Base-by-base conservation (phyloP, 2,888 invertebrate species). In the Rhaphigaster nebulosa region DNA sequence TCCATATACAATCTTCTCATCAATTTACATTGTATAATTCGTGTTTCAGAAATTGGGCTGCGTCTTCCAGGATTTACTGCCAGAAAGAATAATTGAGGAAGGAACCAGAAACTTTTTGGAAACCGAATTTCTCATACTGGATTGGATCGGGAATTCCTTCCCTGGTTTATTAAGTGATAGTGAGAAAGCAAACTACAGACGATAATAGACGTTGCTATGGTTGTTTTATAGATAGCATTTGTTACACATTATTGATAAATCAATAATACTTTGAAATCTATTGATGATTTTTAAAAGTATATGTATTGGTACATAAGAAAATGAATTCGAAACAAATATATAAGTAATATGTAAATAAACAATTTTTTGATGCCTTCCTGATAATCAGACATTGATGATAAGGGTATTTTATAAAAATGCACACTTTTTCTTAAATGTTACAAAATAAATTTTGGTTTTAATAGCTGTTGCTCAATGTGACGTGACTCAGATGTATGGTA, bases 51-150 rank as follows among this genome's bases (percentile, higher is more conserved):
- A 45, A 45, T 18, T 29, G 45, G 18, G 13, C 29, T 41, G 76
- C 15, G 89, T 89, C 89, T 89, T 89, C 89, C 89, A 89, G 56
- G 89, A 52, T 87, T 76, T 70, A 76, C 89, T 89, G 89, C 89
- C 89, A 76, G n/a, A 65, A 89, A n/a, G 34, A 56, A 54, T 65
- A 60, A 50, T 2, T 45, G 65, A 88, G 4, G n/a, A 50, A 70
- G 60, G 70, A 50, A 76, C 52, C 26, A 50, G 89, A 76, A 76
- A 76, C 18, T 76, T n/a, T 38, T 41, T 41, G 84, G n/a, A 84
- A 84, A 45, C 45, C 45, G 84, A 45, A 84, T 84, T 84, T 84
- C 1, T 50, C 84, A 20, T n/a, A 45, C 29, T 84, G 84, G n/a
- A 84, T 45, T 26, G 84, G 26, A 45, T 45, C 84, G 84, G 84